phyloP scores from a whole-genome alignment of 2,888 invertebrate genomes.

The Cataglyphis albicans region DNA sequence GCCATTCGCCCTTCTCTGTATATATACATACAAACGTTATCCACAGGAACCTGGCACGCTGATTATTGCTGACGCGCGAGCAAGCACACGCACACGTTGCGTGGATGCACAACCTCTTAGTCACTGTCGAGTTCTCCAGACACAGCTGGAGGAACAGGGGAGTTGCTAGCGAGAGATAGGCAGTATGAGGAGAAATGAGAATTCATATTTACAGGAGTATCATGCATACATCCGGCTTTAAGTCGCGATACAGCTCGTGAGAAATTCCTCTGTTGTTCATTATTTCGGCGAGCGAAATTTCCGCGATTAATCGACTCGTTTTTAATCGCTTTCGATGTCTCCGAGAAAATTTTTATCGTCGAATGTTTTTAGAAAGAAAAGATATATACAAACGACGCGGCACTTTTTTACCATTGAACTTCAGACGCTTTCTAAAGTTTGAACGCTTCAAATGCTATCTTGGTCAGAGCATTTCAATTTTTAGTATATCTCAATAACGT shows the following conservation, averaged over 20 bases:
- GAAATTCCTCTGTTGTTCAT: neutral
- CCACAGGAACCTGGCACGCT: slow-evolving; percentile 69
- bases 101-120: slow-evolving; percentile 33
- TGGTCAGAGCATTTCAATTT: neutral
- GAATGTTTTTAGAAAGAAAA: neutral
- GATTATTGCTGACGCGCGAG: slow-evolving; percentile 70
- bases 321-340: neutral
- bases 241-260: slow-evolving; percentile 32
- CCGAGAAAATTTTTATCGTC: neutral
- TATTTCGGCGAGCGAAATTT: slow-evolving; percentile 7
- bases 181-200: slow-evolving; percentile 63
- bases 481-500: neutral
- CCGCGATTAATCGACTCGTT: neutral
- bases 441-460: neutral
- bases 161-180: slow-evolving; percentile 44
- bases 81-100: slow-evolving; percentile 41
- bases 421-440: neutral
- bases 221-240: slow-evolving; percentile 69
- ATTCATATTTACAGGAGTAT: slow-evolving; percentile 74
- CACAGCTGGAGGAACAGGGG: slow-evolving; percentile 31
- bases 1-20: slow-evolving; percentile 66
- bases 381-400: neutral
- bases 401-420: neutral
- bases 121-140: slow-evolving; percentile 28
- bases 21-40: slow-evolving; percentile 76